A percentile compares a stretch with the other conserved stretches of the same genome.
phyloP scores from a whole-genome alignment of 2,113 vertebrate genomes.

The Dendropsophus ebraccatus region DNA sequence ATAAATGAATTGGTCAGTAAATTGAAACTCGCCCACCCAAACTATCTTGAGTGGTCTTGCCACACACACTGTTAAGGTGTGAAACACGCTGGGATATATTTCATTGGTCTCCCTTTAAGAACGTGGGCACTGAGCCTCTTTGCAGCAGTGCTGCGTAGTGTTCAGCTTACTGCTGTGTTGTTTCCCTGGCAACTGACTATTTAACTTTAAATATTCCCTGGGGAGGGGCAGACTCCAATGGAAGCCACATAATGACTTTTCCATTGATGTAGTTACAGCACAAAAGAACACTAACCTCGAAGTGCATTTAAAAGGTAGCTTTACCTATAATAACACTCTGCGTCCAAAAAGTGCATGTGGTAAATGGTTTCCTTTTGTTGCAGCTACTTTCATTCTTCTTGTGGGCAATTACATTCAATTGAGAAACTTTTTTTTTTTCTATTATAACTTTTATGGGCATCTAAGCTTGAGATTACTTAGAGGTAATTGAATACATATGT shows the following conservation, averaged over 20 bases:
- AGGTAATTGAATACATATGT: not conserved
- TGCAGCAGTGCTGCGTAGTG: not conserved
- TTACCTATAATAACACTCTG: slow-evolving; percentile 38
- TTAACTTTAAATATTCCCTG: not conserved
- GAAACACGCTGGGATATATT: too few relatives aligned
- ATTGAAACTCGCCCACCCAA: too few relatives aligned
- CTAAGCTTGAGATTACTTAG: slow-evolving; percentile 1
- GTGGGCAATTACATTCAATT: slow-evolving; percentile 3
- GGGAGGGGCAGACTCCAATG: not conserved
- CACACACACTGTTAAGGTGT: too few relatives aligned
- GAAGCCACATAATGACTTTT: slow-evolving; percentile 38
- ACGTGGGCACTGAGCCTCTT: not conserved
- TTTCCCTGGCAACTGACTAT: slow-evolving; percentile 37
- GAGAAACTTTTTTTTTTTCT: not conserved
- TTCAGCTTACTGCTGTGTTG: slow-evolving; percentile 6
- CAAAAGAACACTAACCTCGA: slow-evolving; percentile 30
- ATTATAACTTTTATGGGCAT: not conserved
- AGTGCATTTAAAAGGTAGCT: slow-evolving; percentile 24
- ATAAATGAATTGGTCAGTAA: too few relatives aligned
- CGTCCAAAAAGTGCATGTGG: slow-evolving; percentile 24
- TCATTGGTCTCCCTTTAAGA: slow-evolving; percentile 11
- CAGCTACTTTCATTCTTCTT: not conserved
- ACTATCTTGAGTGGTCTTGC: too few relatives aligned
- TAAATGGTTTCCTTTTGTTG: slow-evolving; percentile 34
- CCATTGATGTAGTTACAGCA: slow-evolving; percentile 16